Conservation (phyloP, 1,140 invertebrate genomes). For the Semibalanus balanoides region DNA sequence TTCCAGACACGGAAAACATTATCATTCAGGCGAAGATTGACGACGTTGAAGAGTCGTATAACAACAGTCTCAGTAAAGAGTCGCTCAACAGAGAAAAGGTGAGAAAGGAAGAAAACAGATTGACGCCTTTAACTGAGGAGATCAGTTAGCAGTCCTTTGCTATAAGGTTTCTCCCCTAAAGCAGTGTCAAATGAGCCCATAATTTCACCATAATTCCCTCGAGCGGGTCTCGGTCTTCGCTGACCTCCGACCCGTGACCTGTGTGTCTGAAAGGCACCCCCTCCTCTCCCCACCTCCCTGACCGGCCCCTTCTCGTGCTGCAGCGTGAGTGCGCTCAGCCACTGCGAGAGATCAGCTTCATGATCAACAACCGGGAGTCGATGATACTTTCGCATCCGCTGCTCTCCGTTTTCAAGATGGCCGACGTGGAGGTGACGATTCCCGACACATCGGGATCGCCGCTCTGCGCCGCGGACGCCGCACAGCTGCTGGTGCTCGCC, state of each 20-base stretch:
- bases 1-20: background rate
- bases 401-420: conserved; percentile 5
- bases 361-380: background rate
- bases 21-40: background rate
- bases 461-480: too few relatives aligned
- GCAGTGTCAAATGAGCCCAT: too few relatives aligned
- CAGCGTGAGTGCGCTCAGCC: background rate
- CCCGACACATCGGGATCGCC: background rate
- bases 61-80: background rate
- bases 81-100: background rate
- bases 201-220: too few relatives aligned
- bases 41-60: background rate
- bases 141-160: too few relatives aligned
- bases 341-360: background rate
- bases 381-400: background rate
- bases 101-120: background rate
- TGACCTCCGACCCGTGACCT: too few relatives aligned
- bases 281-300: too few relatives aligned
- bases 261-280: too few relatives aligned
- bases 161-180: too few relatives aligned
- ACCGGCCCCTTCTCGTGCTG: too few relatives aligned
- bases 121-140: too few relatives aligned
- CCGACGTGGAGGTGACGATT: background rate
- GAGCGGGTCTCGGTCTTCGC: too few relatives aligned
- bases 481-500: too few relatives aligned